Evolutionary conservation across 2,888 invertebrate genomes (phyloP), one percentile per base, ranked within the genome.

Genomic region (Cancer borealis): DNA sequence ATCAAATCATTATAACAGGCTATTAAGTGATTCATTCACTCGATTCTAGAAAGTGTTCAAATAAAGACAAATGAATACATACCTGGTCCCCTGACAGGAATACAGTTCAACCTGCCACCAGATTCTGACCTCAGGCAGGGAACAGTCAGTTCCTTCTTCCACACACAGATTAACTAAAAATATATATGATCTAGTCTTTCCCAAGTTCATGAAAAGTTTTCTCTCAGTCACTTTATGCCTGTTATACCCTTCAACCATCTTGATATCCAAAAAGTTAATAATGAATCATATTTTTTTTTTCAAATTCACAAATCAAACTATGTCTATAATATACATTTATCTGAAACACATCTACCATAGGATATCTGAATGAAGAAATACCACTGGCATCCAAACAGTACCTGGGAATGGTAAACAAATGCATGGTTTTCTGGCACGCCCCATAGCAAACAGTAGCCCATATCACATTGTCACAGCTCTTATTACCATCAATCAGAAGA

Each of bases 31-130:
- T 4, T 17, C 8, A 66, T 26, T 12, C 73, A 79, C 3, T 39
- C 3, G n/a, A 79, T 21, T n/a, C 21, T 17, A 39, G 8, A n/a
- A 91, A 5, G 49, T 30, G 4, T 30, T 26, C 10, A 54, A 92
- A 30, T n/a, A 30, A 12, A 17, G 4, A 21, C 79, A 92, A n/a
- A 46, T 84, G 4, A 39, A 8, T 12, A 3, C 88, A 14, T 73
- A 93, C 92, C 92, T 93, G 92, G n/a, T n/a, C 89, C 92, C 46
- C 88, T 93, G n/a, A 47, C 89, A 12, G n/a, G 45, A 21, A 66
- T 93, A 73, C 92, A 93, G 66, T 60, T 39, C 14, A 93, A n/a
- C n/a, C 26, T 5, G 26, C 89, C 73, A n/a, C 30, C 30, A 12
- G 92, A 93, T 17, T 45, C 73, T 54, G 46, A 46, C 2, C 12